A percentile compares a stretch with the other conserved stretches of the same genome.
These are phyloP conservation scores for Pseudomugil gertrudae DNA, from an alignment of 2,797 vertebrate genomes.

Conservation along the genomic window DNA sequence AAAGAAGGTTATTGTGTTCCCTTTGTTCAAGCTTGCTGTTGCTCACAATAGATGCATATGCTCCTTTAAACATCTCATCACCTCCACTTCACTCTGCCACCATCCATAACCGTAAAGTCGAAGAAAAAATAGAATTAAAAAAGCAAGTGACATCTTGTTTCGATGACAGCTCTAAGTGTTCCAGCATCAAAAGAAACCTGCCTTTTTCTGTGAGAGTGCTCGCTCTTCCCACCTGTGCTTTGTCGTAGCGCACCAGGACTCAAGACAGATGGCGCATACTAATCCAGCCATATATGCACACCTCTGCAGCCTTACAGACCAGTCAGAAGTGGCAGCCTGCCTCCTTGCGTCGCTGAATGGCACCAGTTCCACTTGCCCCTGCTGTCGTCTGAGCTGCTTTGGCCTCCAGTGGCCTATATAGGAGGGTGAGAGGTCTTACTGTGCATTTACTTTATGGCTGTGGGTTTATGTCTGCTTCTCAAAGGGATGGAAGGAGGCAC, in stretches of 20 bases:
- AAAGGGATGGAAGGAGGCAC: slow-evolving; percentile 33
- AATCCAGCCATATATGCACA: slow-evolving; percentile 46
- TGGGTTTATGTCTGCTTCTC: slow-evolving; percentile 57
- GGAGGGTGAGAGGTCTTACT: slow-evolving; percentile 55
- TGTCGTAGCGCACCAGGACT: slow-evolving; percentile 61
- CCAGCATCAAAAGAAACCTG: slow-evolving; percentile 58
- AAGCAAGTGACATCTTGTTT: slow-evolving; percentile 51
- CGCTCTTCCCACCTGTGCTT: slow-evolving; percentile 69
- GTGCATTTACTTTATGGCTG: slow-evolving; percentile 67
- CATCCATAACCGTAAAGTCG: slow-evolving; percentile 6
- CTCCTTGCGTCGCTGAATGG: slow-evolving; percentile 54
- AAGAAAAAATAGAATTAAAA: slow-evolving; percentile 9
- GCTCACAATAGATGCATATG: slow-evolving; percentile 30
- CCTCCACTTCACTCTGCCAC: slow-evolving; percentile 1
- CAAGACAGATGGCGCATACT: slow-evolving; percentile 63
- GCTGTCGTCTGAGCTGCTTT: slow-evolving; percentile 33
- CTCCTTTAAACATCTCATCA: slow-evolving; percentile 44
- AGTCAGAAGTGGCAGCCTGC: slow-evolving; percentile 64
- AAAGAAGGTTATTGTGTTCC: slow-evolving; percentile 55
- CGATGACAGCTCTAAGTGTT: slow-evolving; percentile 48
- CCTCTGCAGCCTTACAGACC: slow-evolving; percentile 48
- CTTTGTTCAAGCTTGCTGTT: slow-evolving; percentile 48
- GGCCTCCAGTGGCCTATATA: slow-evolving; percentile 35
- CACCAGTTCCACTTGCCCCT: slow-evolving; percentile 55
- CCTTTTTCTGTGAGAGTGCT: slow-evolving; percentile 55